A percentile compares a stretch with the other conserved stretches of the same genome.
These are phyloP conservation scores for Drosophila takahashii DNA, from an alignment of 1,140 invertebrate species.

Conservation along the genomic window DNA sequence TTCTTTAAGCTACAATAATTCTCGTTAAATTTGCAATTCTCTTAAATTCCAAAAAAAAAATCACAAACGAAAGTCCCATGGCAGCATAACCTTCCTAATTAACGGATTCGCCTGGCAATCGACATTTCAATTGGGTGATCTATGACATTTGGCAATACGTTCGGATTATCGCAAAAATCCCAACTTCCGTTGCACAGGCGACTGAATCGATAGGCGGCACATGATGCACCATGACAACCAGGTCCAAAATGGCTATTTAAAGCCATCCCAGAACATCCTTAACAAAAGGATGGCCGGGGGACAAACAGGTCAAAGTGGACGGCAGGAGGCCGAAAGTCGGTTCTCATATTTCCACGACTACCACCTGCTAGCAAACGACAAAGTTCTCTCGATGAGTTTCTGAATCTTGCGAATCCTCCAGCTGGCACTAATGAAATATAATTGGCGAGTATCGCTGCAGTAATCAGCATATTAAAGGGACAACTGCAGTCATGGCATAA, in stretches of 20 bases:
- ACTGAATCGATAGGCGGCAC: not conserved
- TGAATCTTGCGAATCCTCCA: not conserved
- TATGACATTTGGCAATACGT: not conserved
- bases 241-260: not conserved
- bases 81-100: not conserved
- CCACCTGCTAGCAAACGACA: not conserved
- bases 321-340: not conserved
- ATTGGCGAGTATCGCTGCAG: not conserved
- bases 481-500: not conserved
- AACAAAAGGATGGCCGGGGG: not conserved
- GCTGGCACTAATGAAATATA: not conserved
- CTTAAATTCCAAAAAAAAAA: not conserved
- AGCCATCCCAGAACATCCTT: not conserved
- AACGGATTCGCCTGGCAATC: not conserved
- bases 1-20: too few relatives aligned
- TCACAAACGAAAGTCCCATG: not conserved
- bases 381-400: not conserved
- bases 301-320: too few relatives aligned
- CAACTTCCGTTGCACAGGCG: not conserved
- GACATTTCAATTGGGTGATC: not conserved
- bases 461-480: not conserved
- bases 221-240: conserved; percentile 3
- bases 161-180: not conserved
- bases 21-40: too few relatives aligned
- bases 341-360: not conserved